Evolutionary conservation across 2,888 invertebrate species (phyloP).

Genomic region (Bruchidius siliquastri): DNA sequence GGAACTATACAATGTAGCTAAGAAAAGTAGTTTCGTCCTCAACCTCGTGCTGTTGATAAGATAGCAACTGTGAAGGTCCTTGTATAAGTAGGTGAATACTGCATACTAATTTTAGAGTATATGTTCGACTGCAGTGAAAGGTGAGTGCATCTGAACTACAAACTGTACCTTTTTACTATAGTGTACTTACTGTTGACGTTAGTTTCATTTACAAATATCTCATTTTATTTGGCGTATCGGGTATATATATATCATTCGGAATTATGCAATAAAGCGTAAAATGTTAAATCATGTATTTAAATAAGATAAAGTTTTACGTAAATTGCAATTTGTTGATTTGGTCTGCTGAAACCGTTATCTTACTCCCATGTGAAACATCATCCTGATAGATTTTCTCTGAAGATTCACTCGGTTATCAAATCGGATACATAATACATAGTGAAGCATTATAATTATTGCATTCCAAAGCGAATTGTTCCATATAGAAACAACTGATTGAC

Average conservation of each 20-base stretch:
- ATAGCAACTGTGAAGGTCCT: not conserved
- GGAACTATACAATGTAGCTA: not conserved
- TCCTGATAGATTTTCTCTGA: too few species aligned
- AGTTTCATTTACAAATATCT: not conserved
- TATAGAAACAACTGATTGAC: too few species aligned
- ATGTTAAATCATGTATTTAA: not conserved
- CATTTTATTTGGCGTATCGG: not conserved
- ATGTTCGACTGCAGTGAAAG: not conserved
- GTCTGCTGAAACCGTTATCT: too few species aligned
- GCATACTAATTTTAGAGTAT: not conserved
- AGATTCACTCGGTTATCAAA: too few species aligned
- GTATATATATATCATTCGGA: not conserved
- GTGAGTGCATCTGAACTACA: not conserved
- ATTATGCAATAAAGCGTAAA: not conserved
- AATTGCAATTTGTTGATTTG: not conserved
- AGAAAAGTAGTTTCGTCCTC: not conserved
- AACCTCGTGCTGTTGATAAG: not conserved
- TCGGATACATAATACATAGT: too few species aligned
- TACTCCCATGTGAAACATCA: too few species aligned
- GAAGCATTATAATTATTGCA: too few species aligned
- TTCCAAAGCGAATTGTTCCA: too few species aligned
- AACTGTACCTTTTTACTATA: not conserved
- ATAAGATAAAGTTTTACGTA: not conserved
- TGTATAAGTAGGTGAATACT: not conserved
- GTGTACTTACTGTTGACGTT: not conserved